phyloP scores from a whole-genome alignment of 2,888 invertebrate species.

The Tipula vernalis region DNA sequence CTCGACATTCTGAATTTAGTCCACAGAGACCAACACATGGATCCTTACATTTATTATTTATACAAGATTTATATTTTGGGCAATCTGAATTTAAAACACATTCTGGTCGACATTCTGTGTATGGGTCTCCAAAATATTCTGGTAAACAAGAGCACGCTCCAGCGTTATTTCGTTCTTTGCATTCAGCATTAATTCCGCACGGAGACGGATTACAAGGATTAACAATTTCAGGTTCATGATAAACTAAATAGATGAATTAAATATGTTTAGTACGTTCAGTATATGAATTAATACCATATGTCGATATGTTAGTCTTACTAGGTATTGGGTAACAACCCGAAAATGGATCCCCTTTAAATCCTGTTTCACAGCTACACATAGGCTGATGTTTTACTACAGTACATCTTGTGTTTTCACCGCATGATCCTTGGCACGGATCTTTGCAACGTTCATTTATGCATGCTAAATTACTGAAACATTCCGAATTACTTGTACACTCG shows the following conservation, averaged over 20 bases:
- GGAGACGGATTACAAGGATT: constrained; percentile 78
- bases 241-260: constrained; percentile 24
- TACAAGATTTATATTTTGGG: constrained; percentile 59
- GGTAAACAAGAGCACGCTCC: constrained; percentile 72
- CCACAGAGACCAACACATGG: constrained; percentile 77
- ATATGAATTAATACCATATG: neutral
- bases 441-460: constrained; percentile 70
- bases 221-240: constrained; percentile 47
- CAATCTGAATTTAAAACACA: constrained; percentile 78
- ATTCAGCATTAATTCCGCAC: constrained; percentile 74
- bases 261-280: too few relatives aligned
- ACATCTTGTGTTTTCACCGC: constrained; percentile 66
- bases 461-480: constrained; percentile 71
- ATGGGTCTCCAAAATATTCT: constrained; percentile 79
- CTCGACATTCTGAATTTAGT: constrained; percentile 62
- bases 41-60: constrained; percentile 73
- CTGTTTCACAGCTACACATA: constrained; percentile 65
- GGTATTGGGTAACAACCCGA: constrained; percentile 50
- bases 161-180: constrained; percentile 68
- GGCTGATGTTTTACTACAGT: constrained; percentile 73
- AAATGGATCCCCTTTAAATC: constrained; percentile 77
- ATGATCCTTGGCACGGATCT: constrained; percentile 76
- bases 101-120: constrained; percentile 73
- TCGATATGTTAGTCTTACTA: constrained; percentile 35
- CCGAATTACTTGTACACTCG: constrained; percentile 72